Conservation (phyloP, 1,140 invertebrate species). For the Neelides sp. region DNA sequence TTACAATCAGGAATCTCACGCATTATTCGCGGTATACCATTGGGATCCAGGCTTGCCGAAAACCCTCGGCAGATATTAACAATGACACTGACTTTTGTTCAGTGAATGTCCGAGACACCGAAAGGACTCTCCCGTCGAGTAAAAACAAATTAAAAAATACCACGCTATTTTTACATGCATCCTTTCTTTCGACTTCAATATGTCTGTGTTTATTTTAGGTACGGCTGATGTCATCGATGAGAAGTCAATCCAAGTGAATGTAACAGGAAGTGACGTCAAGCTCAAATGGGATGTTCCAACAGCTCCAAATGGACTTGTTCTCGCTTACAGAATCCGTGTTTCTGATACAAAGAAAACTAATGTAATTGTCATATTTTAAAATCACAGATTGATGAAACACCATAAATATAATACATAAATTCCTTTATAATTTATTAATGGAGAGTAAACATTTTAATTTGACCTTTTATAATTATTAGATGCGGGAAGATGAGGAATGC, state of each 20-base stretch:
- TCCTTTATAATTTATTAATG: slow-evolving; percentile 4
- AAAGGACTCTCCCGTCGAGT: slow-evolving; percentile 18
- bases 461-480: slow-evolving; percentile 1
- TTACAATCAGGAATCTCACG: slow-evolving; percentile 48
- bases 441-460: background rate
- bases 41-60: slow-evolving; percentile 55
- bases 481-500: slow-evolving; percentile 39
- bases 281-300: slow-evolving; percentile 61
- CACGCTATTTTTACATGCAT: background rate
- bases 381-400: background rate
- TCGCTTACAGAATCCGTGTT: slow-evolving; percentile 67
- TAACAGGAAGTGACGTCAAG: slow-evolving; percentile 34
- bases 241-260: slow-evolving; percentile 32
- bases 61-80: slow-evolving; percentile 30
- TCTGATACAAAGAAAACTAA: slow-evolving; percentile 41
- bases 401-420: no score
- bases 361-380: slow-evolving; percentile 36
- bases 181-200: background rate
- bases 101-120: slow-evolving; percentile 5
- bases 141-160: slow-evolving; percentile 4
- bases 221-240: slow-evolving; percentile 35
- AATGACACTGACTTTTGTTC: slow-evolving; percentile 25
- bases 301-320: slow-evolving; percentile 72
- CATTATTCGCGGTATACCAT: slow-evolving; percentile 62
- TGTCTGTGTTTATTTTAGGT: slow-evolving; percentile 26